Conservation (phyloP, 2,113 vertebrate genomes). For the Urocitellus parryii region DNA sequence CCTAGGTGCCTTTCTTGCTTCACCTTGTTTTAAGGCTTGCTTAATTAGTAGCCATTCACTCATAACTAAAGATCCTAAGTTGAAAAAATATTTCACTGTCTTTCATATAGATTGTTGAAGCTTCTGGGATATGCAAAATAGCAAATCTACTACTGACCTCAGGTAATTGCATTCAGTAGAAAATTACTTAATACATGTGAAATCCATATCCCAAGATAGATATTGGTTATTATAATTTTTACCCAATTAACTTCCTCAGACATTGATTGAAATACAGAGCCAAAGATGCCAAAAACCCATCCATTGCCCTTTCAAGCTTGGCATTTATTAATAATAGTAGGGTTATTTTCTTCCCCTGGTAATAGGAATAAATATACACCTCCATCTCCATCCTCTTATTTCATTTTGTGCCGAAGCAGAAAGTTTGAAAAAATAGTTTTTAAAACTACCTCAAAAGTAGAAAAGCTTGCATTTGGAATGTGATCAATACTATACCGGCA, state of each 20-base stretch:
- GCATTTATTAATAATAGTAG: constrained; percentile 6
- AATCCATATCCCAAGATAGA: not conserved
- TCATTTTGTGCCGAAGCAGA: not conserved
- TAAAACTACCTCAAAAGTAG: not conserved
- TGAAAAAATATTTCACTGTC: not conserved
- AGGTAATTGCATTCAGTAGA: not conserved
- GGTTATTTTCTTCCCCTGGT: not conserved
- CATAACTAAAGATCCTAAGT: not conserved
- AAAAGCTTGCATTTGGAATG: not conserved
- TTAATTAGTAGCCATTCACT: not conserved
- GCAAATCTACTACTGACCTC: not conserved
- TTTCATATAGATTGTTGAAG: not conserved
- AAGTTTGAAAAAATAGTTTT: not conserved
- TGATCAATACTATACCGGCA: not conserved
- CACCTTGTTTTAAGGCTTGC: not conserved
- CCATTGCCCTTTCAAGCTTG: not conserved
- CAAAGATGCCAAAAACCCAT: not conserved
- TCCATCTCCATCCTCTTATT: not conserved
- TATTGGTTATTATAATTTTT: not conserved
- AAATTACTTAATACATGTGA: not conserved
- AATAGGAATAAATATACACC: not conserved
- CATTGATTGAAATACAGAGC: not conserved
- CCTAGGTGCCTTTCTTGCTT: not conserved
- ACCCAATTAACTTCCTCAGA: not conserved
- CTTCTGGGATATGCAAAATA: not conserved